Evolutionary conservation across 1,140 invertebrate species (phyloP).

Genomic region (Cydia amplana): DNA sequence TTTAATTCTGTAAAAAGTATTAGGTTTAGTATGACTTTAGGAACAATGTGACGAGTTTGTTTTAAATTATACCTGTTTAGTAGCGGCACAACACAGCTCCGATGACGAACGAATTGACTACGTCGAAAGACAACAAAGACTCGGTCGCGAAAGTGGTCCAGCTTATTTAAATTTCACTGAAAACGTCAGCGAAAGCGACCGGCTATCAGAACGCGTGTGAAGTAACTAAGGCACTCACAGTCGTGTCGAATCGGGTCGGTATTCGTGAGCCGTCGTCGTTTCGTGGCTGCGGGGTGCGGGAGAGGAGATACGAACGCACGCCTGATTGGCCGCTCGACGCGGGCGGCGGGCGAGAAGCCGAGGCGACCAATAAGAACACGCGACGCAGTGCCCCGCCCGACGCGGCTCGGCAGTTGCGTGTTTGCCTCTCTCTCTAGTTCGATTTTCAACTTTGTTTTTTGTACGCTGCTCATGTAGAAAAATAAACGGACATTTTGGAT

Average conservation of each 20-base stretch:
- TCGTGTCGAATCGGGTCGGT: conserved; percentile 75
- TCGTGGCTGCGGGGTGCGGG: conserved; percentile 64
- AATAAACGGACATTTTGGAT: conserved; percentile 79
- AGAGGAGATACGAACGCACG: conserved; percentile 40
- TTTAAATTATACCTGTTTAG: conserved; percentile 28
- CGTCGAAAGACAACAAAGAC: background rate
- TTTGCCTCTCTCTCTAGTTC: conserved; percentile 55
- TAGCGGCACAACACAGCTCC: background rate
- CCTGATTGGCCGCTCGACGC: conserved; percentile 62
- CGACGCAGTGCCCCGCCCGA: conserved; percentile 76
- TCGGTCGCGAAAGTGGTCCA: background rate
- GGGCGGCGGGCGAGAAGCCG: conserved; percentile 70
- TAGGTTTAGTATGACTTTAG: conserved; percentile 10
- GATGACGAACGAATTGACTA: background rate
- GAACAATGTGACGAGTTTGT: background rate
- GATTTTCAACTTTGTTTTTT: conserved; percentile 65
- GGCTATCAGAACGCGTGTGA: conserved; percentile 61
- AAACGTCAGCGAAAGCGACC: conserved; percentile 62
- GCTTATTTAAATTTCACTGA: conserved; percentile 46
- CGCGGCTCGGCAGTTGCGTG: conserved; percentile 46
- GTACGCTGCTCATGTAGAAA: conserved; percentile 65
- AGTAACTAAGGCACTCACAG: conserved; percentile 79
- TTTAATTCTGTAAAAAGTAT: conserved; percentile 15
- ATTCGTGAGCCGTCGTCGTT: conserved; percentile 76
- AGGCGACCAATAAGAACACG: conserved; percentile 57